Evolutionary conservation across 2,888 invertebrate genomes (phyloP), one percentile per base, ranked within the genome.

Genomic region (Mimumesa dahlbomi): DNA sequence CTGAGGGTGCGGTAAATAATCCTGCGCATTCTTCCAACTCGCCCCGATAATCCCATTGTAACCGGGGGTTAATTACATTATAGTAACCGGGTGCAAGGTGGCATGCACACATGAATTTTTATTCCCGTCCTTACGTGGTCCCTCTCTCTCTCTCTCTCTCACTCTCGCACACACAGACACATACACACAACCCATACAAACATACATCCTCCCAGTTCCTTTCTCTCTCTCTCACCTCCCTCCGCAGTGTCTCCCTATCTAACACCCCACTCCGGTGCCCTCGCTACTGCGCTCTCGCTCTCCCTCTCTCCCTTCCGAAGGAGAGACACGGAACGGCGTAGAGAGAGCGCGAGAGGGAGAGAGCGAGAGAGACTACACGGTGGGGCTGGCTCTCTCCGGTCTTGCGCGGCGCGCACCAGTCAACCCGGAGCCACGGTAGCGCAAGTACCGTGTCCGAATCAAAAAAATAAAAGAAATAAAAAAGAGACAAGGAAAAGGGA

Each of bases 331-430:
- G n/a, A 45, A 52, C 19, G 38, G 50, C 62, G 50, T 48, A 52
- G n/a, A n/a, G n/a, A 71, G 59, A 66, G 64, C 49, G 64, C 59
- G 57, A 61, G 87, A 67, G 77, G 59, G 74, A 79, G 71, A 75
- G 75, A 62, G 72, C 73, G 68, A 73, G 82, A 84, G 82, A 78
- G 84, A n/a, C n/a, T n/a, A 72, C 78, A 85, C 87, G 87, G 88
- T 87, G 88, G 89, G 88, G 88, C 86, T 88, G 87, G 88, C 87
- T 88, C 86, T 86, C 81, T 85, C 84, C 85, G 87, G 84, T 88
- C 86, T 88, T 87, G 87, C 88, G 88, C 88, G 84, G 83, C 84
- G 81, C 84, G 81, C 82, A 80, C 76, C 88, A 89, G 89, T 89
- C 89, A 87, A 88, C 88, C 84, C 85, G 87, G 87, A 88, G 88